Percentiles rank a stretch among this genome's conserved stretches.
phyloP scores from a whole-genome alignment of 2,113 vertebrate species.

The Coregonus clupeaformis region DNA sequence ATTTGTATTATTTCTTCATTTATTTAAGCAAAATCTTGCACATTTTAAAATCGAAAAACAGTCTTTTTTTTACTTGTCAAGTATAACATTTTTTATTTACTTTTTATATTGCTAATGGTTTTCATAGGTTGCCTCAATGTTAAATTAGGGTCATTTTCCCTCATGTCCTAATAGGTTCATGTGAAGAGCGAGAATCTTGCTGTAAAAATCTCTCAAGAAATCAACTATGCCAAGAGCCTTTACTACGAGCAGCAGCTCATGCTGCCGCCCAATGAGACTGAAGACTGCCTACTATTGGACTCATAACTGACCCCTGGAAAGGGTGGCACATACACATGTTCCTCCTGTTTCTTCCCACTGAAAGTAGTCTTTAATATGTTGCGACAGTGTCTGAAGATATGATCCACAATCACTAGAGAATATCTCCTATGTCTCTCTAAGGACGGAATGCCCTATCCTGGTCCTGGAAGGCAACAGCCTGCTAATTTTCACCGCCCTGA shows the following conservation, averaged over 20 bases:
- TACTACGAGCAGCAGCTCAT: conserved; percentile 98
- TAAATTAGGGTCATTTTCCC: not conserved
- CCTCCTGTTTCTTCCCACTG: not conserved
- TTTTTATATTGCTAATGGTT: not conserved
- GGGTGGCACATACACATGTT: not conserved
- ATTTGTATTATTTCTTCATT: no score
- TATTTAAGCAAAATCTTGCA: no score
- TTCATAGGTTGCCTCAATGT: not conserved
- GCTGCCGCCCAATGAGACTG: conserved; percentile 84
- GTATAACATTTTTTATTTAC: no score
- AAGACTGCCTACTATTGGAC: conserved; percentile 84
- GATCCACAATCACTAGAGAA: not conserved
- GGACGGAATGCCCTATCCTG: not conserved
- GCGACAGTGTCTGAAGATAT: not conserved
- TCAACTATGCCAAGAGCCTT: conserved; percentile 99
- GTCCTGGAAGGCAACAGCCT: not conserved
- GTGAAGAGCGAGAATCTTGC: conserved; percentile 91
- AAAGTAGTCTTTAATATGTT: not conserved
- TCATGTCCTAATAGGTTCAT: conserved; percentile 79
- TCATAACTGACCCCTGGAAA: conserved; percentile 66
- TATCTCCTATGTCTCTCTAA: not conserved
- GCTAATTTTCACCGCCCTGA: not conserved
- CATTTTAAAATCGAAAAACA: no score
- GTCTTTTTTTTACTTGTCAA: no score
- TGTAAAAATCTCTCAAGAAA: conserved; percentile 92